Evolutionary conservation across 2,888 invertebrate genomes (phyloP).

Genomic region (Nemotelus nigrinus): DNA sequence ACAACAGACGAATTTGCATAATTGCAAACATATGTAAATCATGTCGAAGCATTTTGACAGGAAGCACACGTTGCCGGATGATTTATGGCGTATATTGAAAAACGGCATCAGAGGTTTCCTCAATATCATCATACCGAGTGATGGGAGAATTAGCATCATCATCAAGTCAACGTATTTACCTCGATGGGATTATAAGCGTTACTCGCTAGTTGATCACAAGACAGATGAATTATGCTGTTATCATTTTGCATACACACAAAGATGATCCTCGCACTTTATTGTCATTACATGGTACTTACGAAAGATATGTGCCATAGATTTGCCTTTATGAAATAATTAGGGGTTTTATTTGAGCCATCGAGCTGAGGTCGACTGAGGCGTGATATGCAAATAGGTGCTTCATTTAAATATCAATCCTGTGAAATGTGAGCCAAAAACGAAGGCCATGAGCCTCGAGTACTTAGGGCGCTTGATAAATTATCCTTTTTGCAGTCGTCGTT

Average conservation of each 20-base stretch:
- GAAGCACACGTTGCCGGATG: constrained; percentile 61
- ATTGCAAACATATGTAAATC: constrained; percentile 46
- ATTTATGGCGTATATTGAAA: constrained; percentile 52
- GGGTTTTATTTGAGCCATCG: constrained; percentile 9
- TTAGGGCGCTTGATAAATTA: constrained; percentile 13
- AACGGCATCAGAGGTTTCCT: not conserved
- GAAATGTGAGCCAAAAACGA: not conserved
- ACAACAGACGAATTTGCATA: constrained; percentile 47
- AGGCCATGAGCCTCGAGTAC: not conserved
- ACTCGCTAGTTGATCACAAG: not conserved
- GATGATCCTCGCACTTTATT: constrained; percentile 29
- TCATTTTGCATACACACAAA: not conserved
- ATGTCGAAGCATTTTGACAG: constrained; percentile 55
- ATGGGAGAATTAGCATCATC: constrained; percentile 7
- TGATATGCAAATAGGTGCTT: constrained; percentile 41
- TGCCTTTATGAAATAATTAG: constrained; percentile 35
- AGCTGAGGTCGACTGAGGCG: not conserved
- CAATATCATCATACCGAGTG: not conserved
- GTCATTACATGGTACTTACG: constrained; percentile 42
- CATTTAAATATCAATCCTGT: constrained; percentile 22
- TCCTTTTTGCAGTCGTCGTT: constrained; percentile 2
- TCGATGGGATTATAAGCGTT: not conserved
- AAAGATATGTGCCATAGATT: constrained; percentile 8
- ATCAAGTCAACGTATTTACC: constrained; percentile 4
- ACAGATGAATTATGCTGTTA: constrained; percentile 1